Conservation (phyloP, 2,888 invertebrate genomes). For the Oasisia sp. region DNA sequence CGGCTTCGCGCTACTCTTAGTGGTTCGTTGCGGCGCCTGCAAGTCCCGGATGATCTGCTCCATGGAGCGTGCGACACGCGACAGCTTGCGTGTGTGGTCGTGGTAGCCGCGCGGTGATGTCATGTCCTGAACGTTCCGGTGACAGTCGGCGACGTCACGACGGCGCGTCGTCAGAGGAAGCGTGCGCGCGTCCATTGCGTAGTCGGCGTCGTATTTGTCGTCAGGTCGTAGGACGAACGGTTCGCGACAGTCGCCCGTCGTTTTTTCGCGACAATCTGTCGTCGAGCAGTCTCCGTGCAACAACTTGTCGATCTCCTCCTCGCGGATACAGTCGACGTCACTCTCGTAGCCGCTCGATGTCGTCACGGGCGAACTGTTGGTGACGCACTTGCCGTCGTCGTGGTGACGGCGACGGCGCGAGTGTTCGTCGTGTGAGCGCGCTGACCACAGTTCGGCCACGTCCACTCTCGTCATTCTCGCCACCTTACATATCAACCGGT, state of each 20-base stretch:
- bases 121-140: neutral
- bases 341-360: neutral
- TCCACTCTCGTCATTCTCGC: neutral
- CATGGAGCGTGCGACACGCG: neutral
- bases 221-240: neutral
- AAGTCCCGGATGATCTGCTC: neutral
- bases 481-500: conserved; percentile 1
- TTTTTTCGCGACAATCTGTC: neutral
- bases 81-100: neutral
- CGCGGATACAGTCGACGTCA: neutral
- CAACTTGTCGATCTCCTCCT: neutral
- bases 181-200: neutral
- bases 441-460: neutral
- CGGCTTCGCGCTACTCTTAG: neutral
- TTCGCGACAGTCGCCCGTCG: neutral
- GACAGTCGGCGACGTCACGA: neutral
- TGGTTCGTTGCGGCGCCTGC: neutral
- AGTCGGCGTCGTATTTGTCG: neutral
- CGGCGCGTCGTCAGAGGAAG: neutral
- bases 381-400: neutral
- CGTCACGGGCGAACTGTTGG: conserved; percentile 3
- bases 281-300: neutral
- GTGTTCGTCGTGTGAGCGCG: neutral
- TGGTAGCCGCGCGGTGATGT: neutral
- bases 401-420: neutral